phyloP scores from a whole-genome alignment of 2,888 invertebrate genomes.

The Rhogogaster chlorosoma region DNA sequence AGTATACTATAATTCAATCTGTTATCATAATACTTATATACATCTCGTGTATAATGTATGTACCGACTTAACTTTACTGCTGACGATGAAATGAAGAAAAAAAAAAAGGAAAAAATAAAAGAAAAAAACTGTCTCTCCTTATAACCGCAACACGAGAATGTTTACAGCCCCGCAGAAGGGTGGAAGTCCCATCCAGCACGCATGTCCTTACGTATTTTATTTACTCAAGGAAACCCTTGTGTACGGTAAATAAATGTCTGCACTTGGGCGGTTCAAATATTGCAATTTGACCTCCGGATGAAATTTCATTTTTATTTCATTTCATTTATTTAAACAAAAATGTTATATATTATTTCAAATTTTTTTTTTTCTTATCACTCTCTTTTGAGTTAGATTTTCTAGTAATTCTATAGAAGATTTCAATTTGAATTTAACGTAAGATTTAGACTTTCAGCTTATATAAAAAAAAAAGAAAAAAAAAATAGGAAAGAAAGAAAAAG shows the following conservation, averaged over 20 bases:
- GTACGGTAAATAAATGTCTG: background rate
- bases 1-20: background rate
- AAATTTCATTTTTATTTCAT: too few relatives aligned
- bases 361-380: too few relatives aligned
- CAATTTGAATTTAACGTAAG: too few relatives aligned
- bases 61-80: background rate
- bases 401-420: too few relatives aligned
- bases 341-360: too few relatives aligned
- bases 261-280: background rate
- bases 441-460: too few relatives aligned
- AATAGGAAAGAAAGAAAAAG: too few relatives aligned
- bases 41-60: background rate
- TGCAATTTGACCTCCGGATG: background rate
- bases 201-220: background rate
- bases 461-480: background rate
- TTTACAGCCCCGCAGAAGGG: background rate
- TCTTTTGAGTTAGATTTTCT: too few relatives aligned
- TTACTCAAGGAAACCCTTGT: background rate
- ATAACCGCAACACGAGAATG: background rate
- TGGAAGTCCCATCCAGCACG: background rate
- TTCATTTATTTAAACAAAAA: too few relatives aligned
- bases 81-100: too few relatives aligned
- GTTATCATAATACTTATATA: background rate
- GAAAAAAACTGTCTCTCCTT: background rate
- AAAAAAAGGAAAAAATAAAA: too few relatives aligned